Percentiles rank a stretch among this genome's conserved stretches.
phyloP scores from a whole-genome alignment of 2,113 vertebrate species.

The Willisornis vidua region DNA sequence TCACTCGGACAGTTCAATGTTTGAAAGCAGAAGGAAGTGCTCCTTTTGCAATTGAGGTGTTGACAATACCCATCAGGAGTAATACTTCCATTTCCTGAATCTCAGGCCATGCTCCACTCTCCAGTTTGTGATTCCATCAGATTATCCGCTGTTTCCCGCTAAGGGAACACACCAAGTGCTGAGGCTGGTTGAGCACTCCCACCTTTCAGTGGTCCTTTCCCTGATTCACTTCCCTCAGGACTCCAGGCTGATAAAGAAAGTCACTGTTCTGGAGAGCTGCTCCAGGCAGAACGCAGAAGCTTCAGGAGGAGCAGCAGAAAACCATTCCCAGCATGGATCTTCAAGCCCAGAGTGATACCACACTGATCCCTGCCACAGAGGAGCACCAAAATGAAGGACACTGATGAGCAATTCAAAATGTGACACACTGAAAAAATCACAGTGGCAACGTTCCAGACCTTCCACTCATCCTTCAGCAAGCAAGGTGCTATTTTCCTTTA shows the following conservation, averaged over 20 bases:
- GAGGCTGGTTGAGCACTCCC: background rate
- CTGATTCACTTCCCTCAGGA: background rate
- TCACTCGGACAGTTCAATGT: background rate
- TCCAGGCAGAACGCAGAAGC: background rate
- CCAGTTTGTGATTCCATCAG: background rate
- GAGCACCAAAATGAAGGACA: background rate
- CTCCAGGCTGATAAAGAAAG: background rate
- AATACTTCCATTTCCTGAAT: background rate
- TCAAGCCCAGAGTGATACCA: background rate
- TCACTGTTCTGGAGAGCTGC: background rate
- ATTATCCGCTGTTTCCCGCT: background rate
- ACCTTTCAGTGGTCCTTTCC: background rate
- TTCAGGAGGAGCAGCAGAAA: background rate
- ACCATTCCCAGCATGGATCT: background rate
- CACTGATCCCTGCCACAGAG: background rate
- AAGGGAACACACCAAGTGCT: background rate
- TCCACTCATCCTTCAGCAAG: background rate
- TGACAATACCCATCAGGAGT: background rate
- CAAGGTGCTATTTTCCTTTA: background rate
- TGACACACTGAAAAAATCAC: fast-evolving
- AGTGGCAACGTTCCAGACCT: background rate
- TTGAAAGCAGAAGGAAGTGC: background rate
- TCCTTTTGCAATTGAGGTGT: background rate
- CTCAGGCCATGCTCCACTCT: background rate
- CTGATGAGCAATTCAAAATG: background rate